Evolutionary conservation across 2,888 invertebrate genomes (phyloP), one percentile per base, ranked within the genome.

Genomic region (Podabrus alpinus): DNA sequence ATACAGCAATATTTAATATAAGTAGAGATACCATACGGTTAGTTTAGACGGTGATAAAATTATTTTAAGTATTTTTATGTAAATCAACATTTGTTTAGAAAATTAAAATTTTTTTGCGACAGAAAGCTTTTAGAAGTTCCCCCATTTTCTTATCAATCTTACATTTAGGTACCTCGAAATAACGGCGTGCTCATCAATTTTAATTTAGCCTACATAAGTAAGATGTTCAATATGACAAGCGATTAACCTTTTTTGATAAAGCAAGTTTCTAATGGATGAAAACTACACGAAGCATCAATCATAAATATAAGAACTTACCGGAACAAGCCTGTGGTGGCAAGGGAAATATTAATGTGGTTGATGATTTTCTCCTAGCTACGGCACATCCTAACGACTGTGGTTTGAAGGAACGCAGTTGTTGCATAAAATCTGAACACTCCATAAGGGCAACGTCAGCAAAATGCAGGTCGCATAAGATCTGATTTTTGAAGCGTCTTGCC

Each of bases 381-480:
- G 97, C 97, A 90, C 96, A 97, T 88, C 97, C 97, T 87, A 97
- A 90, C 84, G 96, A 96, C 90, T 97, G 97, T 84, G 97, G 96
- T 90, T 97, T 97, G 91, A 97, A 97, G 90, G 96, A 94, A 86
- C 97, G 93, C 87, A 97, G 92, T 90, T 97, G 97, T 90, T 97
- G 96, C 96, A 97, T 96, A 90, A 97, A 97, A 91, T 97, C 97
- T 84, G 96, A 95, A 90, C 95, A 96, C 94, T 97, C 97, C 95
- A 97, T 96, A 88, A 97, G 95, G 88, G 96, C 95, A 83, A 97
- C 96, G 94, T 97, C 97, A 86, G 96, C 96, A 88, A 97, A 97
- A 90, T 97, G 97, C 88, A 97, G 91, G 89, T 97, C 96, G 93
- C 97, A 97, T 89, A 97, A 93, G 88, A 97, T 96, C 88, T 96